Conservation (phyloP, 2,113 vertebrate species). For the Meleagris gallopavo region DNA sequence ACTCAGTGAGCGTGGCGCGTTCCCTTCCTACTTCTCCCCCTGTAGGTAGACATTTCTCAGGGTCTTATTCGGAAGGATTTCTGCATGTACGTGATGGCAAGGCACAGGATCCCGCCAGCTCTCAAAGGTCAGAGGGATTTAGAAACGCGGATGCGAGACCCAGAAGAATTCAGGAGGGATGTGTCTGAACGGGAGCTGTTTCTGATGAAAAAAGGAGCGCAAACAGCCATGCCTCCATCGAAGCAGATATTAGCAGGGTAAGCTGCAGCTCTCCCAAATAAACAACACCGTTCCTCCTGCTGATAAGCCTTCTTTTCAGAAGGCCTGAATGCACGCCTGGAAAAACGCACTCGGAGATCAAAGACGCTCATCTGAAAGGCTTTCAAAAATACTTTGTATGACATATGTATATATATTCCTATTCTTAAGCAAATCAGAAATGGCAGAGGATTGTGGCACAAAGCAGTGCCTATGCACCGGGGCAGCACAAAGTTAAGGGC, state of each 20-base stretch:
- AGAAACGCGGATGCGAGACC: background rate
- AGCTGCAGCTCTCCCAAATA: slow-evolving; percentile 36
- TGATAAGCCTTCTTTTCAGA: slow-evolving; percentile 24
- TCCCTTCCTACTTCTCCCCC: slow-evolving; percentile 45
- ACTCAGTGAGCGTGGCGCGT: background rate
- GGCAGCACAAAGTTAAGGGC: slow-evolving; percentile 64
- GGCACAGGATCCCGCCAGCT: background rate
- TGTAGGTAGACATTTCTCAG: slow-evolving; percentile 47
- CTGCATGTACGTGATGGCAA: background rate
- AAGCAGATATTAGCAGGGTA: background rate
- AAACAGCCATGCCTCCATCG: background rate
- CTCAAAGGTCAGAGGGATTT: slow-evolving; percentile 25
- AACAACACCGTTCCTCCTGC: slow-evolving; percentile 17
- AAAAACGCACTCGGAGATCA: slow-evolving; percentile 25
- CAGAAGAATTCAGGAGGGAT: background rate
- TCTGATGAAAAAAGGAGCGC: background rate
- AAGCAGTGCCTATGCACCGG: slow-evolving; percentile 11
- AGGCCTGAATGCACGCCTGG: slow-evolving; percentile 42
- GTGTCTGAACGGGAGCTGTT: background rate
- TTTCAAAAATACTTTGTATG: background rate
- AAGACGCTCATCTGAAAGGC: slow-evolving; percentile 29
- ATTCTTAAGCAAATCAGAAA: slow-evolving; percentile 24
- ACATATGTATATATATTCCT: background rate
- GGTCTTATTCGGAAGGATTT: slow-evolving; percentile 32
- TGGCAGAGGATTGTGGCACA: slow-evolving; percentile 39